Base-by-base conservation (phyloP, 1,140 invertebrate genomes). In the Berghia stephanieae region DNA sequence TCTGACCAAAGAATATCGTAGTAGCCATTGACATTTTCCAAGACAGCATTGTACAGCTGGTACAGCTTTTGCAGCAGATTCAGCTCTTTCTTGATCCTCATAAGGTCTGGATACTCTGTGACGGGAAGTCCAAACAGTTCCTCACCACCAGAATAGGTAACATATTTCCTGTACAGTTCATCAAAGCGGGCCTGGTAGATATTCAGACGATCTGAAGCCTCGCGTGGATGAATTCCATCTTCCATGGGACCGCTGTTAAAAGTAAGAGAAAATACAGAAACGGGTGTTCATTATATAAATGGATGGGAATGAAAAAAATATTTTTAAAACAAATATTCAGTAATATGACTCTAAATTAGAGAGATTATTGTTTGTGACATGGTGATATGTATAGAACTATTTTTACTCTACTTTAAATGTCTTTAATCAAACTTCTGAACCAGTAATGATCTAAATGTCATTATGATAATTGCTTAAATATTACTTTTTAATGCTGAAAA, bases 1-100 rank as follows among this genome's bases (percentile, higher is more conserved):
- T 98, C 96, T 18, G 84, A 76, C 97, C 96, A 99, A 0, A 96
- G 93, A 85, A 98, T 98, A 84, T 98, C 96, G 82, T 98, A 97
- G 88, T 98, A 99, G 84, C 95, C 96, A 88, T 94, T 96, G 44
- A 99, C 96, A 80, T 95, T 92, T 86, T 98, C 96, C 75, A 98
- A 96, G 0, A 99, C 97, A 84, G 98, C 95, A 87, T 98, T 98
- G 87, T 99, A 99, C 0, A 99, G 90, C 88, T 96, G 96, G 83
- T 99, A 99, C 0, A 99, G 90, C 86, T 98, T 98, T 89, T 98
- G 97, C 3, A 98, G 90, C 16, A 99, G 90, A 89, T 98, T 98
- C 31, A 99, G 90, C 88, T 99, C 97, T 87, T 98, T 98, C 49
- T 84, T 92, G 77, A 98, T 98, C 84, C 96, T 94, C 34, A 94